Percentiles rank a stretch among this genome's conserved stretches.
phyloP scores from a whole-genome alignment of 2,888 invertebrate genomes.

The Torymus auratus region DNA sequence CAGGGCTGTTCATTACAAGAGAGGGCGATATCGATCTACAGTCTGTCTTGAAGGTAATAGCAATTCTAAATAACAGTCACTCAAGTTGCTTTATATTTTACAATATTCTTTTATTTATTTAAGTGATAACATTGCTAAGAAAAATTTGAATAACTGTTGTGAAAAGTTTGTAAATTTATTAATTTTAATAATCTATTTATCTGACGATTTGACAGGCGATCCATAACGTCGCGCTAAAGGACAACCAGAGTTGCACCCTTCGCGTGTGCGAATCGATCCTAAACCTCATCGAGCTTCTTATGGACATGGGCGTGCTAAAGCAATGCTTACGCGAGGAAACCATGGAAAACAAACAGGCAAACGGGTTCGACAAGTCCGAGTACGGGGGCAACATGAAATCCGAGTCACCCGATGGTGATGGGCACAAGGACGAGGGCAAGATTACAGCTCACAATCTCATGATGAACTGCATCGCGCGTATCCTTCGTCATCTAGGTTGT shows the following conservation, averaged over 20 bases:
- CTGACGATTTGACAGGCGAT: constrained; percentile 81
- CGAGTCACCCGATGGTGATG: constrained; percentile 65
- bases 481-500: constrained; percentile 94
- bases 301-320: constrained; percentile 92
- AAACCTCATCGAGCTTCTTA: constrained; percentile 92
- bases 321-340: constrained; percentile 58
- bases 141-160: too few species aligned
- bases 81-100: too few species aligned
- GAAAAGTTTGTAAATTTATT: too few species aligned
- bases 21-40: constrained; percentile 96
- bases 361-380: constrained; percentile 60
- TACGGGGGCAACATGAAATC: constrained; percentile 62
- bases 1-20: constrained; percentile 93
- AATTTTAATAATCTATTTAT: not conserved
- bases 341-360: constrained; percentile 32
- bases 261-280: constrained; percentile 88
- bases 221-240: constrained; percentile 90
- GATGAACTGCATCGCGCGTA: constrained; percentile 84
- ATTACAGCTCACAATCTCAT: constrained; percentile 83
- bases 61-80: not conserved
- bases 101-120: too few species aligned
- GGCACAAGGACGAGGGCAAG: constrained; percentile 55
- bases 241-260: constrained; percentile 88
- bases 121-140: too few species aligned
- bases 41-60: constrained; percentile 87